phyloP scores from a whole-genome alignment of 2,113 vertebrate genomes.

The Nicator chloris region DNA sequence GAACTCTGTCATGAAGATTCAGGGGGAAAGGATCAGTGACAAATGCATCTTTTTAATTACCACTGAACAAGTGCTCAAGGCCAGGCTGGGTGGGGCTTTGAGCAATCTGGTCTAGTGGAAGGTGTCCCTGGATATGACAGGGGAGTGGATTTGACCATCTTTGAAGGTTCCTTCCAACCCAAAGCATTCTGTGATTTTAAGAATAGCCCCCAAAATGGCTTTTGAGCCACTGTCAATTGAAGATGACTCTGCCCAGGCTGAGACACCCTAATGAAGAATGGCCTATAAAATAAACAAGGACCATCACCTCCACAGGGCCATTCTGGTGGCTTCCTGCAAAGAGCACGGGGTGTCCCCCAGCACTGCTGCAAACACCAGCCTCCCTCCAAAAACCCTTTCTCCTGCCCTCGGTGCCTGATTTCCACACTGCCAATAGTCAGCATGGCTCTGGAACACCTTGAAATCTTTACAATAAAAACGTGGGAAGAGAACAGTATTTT shows the following conservation, averaged over 20 bases:
- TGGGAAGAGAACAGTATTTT: background rate
- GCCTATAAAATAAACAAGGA: background rate
- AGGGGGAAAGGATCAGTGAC: background rate
- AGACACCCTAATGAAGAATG: background rate
- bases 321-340: background rate
- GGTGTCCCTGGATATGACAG: background rate
- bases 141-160: background rate
- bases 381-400: background rate
- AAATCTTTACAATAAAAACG: background rate
- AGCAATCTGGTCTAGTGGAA: background rate
- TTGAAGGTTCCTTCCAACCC: background rate
- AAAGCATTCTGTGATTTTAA: background rate
- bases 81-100: background rate
- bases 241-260: background rate
- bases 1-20: background rate
- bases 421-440: background rate
- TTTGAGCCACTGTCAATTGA: background rate
- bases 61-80: background rate
- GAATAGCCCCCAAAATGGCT: background rate
- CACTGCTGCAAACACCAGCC: background rate
- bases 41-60: background rate
- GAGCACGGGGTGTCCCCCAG: background rate
- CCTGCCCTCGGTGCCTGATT: rapidly evolving
- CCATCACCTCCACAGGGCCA: background rate
- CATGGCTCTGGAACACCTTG: background rate